Evolutionary conservation across 2,113 vertebrate genomes (phyloP).

Genomic region (Phylloscopus whistleri): DNA sequence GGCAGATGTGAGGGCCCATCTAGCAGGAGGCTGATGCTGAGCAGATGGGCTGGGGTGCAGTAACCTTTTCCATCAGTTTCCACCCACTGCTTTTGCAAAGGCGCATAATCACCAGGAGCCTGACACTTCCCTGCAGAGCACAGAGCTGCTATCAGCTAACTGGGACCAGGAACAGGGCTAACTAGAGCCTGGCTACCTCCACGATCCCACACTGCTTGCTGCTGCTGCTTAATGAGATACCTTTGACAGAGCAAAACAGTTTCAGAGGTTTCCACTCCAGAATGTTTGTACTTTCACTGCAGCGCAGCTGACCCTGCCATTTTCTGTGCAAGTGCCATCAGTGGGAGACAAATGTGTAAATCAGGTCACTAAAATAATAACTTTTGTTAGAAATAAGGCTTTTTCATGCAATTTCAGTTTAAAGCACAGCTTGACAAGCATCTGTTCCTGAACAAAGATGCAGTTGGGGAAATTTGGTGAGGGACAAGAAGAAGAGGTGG

Average conservation of each 20-base stretch:
- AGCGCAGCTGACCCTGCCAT: accelerated
- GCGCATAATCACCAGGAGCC: background rate
- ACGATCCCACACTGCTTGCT: background rate
- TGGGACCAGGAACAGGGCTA: background rate
- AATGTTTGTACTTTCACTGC: background rate
- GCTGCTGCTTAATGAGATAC: background rate
- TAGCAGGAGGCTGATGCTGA: constrained; percentile 31
- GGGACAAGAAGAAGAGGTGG: background rate
- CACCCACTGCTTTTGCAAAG: background rate
- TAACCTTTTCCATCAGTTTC: background rate
- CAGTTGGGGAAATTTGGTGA: background rate
- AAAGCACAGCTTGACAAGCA: background rate
- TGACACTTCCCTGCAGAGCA: background rate
- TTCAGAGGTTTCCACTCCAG: background rate
- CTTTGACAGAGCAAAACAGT: background rate
- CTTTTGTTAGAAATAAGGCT: background rate
- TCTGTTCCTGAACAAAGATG: background rate
- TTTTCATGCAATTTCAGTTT: background rate
- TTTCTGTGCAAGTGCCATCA: background rate
- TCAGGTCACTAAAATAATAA: background rate
- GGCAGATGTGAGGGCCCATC: constrained; percentile 42
- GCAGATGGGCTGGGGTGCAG: constrained; percentile 47
- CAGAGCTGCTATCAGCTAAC: background rate
- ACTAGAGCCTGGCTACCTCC: background rate
- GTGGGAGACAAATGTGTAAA: background rate